Evolutionary conservation across 2,113 vertebrate species (phyloP).

Genomic region (Lycaon pictus): DNA sequence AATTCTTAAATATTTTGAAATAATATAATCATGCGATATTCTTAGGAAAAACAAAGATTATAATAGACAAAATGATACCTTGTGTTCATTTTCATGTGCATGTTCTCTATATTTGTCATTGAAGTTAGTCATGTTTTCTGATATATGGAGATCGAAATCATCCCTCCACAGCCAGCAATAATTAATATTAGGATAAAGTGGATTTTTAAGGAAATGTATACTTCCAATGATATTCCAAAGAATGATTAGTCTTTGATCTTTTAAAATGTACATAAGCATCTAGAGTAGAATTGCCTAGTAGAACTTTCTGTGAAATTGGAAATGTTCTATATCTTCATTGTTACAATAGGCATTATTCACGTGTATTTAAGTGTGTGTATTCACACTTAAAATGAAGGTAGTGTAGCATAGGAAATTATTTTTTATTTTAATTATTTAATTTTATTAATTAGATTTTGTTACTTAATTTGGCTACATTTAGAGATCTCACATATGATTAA

Average conservation of each 20-base stretch:
- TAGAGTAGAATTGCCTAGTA: not conserved
- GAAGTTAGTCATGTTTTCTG: conserved; percentile 30
- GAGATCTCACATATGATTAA: not conserved
- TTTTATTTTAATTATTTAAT: conserved; percentile 40
- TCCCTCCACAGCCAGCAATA: not conserved
- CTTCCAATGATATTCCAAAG: conserved; percentile 1
- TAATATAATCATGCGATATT: conserved; percentile 1
- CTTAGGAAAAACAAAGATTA: not conserved
- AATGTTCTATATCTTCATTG: not conserved
- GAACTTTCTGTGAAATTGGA: not conserved
- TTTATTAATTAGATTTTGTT: not conserved
- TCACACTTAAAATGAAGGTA: not conserved
- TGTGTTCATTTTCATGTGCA: conserved; percentile 48
- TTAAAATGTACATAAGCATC: conserved; percentile 30
- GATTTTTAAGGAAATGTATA: conserved; percentile 4
- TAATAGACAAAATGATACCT: not conserved
- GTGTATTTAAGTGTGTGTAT: not conserved
- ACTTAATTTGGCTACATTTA: not conserved
- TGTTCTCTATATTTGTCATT: conserved; percentile 23
- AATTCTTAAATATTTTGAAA: conserved; percentile 35
- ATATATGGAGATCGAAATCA: not conserved
- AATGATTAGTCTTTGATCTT: not conserved
- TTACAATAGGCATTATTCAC: not conserved
- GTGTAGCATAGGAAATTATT: not conserved
- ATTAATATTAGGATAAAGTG: not conserved